Conservation (phyloP, 2,797 vertebrate genomes). For the Malurus splendens region DNA sequence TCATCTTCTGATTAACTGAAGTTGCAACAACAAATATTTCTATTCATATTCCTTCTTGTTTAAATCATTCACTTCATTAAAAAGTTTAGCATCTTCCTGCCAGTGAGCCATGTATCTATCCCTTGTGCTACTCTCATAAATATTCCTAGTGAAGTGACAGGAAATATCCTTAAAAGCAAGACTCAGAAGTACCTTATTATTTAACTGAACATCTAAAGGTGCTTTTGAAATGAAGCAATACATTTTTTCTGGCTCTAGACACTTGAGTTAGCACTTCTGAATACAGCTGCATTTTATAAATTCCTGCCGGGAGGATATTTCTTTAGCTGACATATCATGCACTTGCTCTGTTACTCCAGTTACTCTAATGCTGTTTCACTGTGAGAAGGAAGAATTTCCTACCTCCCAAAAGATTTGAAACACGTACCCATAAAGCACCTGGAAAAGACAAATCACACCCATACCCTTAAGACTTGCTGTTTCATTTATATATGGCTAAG, state of each 20-base stretch:
- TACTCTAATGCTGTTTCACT: not conserved
- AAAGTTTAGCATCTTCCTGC: not conserved
- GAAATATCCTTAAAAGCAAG: not conserved
- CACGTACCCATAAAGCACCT: fast-evolving
- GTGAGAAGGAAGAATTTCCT: not conserved
- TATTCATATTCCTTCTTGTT: not conserved
- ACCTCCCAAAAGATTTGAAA: not conserved
- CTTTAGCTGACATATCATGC: not conserved
- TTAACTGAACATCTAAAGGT: not conserved
- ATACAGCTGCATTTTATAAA: not conserved
- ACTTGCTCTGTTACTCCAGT: not conserved
- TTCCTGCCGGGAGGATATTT: not conserved
- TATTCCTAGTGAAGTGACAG: not conserved
- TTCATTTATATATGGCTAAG: not conserved
- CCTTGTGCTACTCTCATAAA: not conserved
- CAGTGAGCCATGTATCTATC: not conserved
- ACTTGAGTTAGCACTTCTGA: not conserved
- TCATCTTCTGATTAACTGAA: not conserved
- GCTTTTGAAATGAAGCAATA: not conserved
- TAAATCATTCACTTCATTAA: not conserved
- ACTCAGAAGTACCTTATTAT: not conserved
- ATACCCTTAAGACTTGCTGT: not conserved
- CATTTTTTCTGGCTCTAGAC: not conserved
- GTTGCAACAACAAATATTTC: not conserved
- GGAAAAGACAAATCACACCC: not conserved